A percentile compares a stretch with the other conserved stretches of the same genome.
phyloP scores from a whole-genome alignment of 2,888 invertebrate genomes.

The Penaeus monodon region DNA sequence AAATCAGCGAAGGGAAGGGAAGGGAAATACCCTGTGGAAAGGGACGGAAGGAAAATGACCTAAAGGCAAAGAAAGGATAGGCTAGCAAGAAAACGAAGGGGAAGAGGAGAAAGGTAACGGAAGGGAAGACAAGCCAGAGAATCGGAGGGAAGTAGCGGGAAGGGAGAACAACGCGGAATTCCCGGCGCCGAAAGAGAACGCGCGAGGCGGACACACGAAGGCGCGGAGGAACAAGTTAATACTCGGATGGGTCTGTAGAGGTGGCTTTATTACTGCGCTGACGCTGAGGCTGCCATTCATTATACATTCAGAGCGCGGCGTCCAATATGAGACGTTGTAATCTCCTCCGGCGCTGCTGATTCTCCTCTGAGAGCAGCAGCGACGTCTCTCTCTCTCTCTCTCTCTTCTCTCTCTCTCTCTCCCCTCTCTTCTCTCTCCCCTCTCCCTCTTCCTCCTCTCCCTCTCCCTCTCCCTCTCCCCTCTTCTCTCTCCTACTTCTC shows the following conservation, averaged over 20 bases:
- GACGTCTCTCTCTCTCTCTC: too few species aligned
- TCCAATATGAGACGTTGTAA: slow-evolving; percentile 50
- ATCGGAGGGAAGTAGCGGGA: not conserved
- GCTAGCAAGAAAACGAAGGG: too few species aligned
- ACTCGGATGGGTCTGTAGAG: slow-evolving; percentile 27
- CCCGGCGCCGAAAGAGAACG: not conserved
- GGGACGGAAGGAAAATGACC: too few species aligned
- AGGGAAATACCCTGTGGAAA: too few species aligned
- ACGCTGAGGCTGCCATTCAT: slow-evolving; percentile 39
- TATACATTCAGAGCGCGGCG: slow-evolving; percentile 48
- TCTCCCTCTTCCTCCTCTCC: not conserved
- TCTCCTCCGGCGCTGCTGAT: slow-evolving; percentile 32
- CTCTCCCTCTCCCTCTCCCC: too few species aligned
- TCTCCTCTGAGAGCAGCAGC: slow-evolving; percentile 21
- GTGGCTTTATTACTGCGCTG: slow-evolving; percentile 52
- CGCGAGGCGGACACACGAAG: not conserved
- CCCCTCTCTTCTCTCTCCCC: not conserved
- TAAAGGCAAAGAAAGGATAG: too few species aligned
- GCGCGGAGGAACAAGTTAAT: slow-evolving; percentile 3
- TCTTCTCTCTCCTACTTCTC: too few species aligned
- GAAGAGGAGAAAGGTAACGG: not conserved
- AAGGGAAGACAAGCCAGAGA: not conserved
- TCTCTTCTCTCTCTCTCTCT: too few species aligned
- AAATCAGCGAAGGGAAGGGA: too few species aligned
- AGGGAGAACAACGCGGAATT: not conserved